phyloP scores from a whole-genome alignment of 2,888 invertebrate species.

The Heliconius aoede region DNA sequence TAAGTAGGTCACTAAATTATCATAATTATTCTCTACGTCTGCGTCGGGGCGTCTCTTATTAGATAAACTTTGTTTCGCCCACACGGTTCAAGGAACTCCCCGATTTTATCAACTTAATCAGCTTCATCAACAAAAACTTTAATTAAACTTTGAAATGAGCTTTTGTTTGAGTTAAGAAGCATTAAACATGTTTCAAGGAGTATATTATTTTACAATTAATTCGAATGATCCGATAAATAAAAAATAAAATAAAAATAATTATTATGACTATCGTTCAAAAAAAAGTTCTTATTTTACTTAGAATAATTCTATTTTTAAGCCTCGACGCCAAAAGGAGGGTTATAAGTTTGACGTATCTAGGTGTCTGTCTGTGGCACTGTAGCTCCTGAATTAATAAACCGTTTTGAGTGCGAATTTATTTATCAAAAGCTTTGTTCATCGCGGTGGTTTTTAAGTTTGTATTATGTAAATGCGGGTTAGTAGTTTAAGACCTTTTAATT shows the following conservation, averaged over 20 bases:
- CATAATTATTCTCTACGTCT: slow-evolving; percentile 37
- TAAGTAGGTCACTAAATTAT: slow-evolving; percentile 32
- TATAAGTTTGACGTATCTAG: too few species aligned
- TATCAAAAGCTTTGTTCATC: too few species aligned
- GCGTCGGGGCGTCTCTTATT: slow-evolving; percentile 39
- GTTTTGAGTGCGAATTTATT: too few species aligned
- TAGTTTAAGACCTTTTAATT: neutral
- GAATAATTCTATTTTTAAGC: neutral
- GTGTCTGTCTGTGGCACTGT: too few species aligned
- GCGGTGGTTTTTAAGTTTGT: too few species aligned
- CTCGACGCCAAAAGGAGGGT: too few species aligned
- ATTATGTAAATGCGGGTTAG: too few species aligned
- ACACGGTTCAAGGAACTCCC: slow-evolving; percentile 52
- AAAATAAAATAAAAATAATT: too few species aligned
- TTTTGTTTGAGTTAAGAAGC: slow-evolving; percentile 8
- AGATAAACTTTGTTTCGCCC: slow-evolving; percentile 45
- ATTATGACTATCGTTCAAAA: neutral
- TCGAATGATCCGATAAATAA: neutral
- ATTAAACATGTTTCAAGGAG: neutral
- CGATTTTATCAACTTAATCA: slow-evolving; percentile 49
- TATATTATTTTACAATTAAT: slow-evolving; percentile 11
- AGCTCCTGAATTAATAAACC: too few species aligned
- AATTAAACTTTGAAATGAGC: slow-evolving; percentile 55
- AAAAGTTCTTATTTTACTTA: neutral
- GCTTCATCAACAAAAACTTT: slow-evolving; percentile 58